phyloP scores from a whole-genome alignment of 2,113 vertebrate genomes.

The Noturus placidus region DNA sequence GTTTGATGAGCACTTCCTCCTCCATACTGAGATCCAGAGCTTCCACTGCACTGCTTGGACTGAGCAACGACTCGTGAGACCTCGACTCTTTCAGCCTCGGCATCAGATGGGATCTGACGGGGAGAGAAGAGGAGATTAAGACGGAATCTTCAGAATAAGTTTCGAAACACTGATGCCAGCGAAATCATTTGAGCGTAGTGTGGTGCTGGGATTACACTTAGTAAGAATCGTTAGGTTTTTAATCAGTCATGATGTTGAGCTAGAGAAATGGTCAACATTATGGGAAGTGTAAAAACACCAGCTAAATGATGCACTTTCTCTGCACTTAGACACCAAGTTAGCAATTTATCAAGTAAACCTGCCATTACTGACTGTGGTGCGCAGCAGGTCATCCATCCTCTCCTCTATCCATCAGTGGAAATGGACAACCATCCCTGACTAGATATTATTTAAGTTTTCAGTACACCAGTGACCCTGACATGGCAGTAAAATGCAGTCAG shows the following conservation, averaged over 20 bases:
- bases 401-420: not conserved
- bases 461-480: not conserved
- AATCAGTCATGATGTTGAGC: not conserved
- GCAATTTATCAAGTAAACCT: not conserved
- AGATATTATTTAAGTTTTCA: not conserved
- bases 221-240: not conserved
- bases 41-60: conserved; percentile 79
- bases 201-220: not conserved
- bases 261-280: not conserved
- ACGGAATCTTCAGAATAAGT: not conserved
- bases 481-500: not conserved
- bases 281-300: not conserved
- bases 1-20: conserved; percentile 88
- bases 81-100: conserved; percentile 85
- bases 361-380: not conserved
- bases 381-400: not conserved
- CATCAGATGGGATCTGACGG: conserved; percentile 83
- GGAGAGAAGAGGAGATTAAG: not conserved
- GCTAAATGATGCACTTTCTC: not conserved
- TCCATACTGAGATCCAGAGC: conserved; percentile 87
- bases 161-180: not conserved
- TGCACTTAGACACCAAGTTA: not conserved
- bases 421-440: not conserved
- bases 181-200: not conserved
- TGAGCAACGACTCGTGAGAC: conserved; percentile 91